Base-by-base conservation (phyloP, 2,113 vertebrate genomes). In the Craseonycteris thonglongyai region DNA sequence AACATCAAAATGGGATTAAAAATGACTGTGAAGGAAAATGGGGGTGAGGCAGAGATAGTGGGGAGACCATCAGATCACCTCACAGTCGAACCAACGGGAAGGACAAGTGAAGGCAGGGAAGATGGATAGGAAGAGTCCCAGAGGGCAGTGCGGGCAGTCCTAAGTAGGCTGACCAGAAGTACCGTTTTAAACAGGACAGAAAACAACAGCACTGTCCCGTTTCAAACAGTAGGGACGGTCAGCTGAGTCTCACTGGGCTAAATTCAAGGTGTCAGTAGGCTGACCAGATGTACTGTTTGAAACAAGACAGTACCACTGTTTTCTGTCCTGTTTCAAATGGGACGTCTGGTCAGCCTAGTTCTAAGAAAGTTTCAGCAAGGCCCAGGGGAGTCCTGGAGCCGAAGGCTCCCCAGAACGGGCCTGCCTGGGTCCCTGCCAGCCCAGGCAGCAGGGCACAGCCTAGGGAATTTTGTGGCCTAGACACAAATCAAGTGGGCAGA, bases 1-100 rank as follows among this genome's bases (percentile, higher is more conserved):
- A 79, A 49, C 58, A 33, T 13, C 4, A 24, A 58, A 35, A 42
- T 2, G 24, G 38, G 24, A n/a, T 26, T 2, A 6, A 65, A 88
- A 65, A 74, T 0, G 0, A 10, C 40, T 38, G 7, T 18, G 47
- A 38, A 35, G 58, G 75, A 18, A n/a, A 33, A 4, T 0, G 0
- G 58, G 21, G 58, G 1, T 2, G 42, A 13, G 63, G 58, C 0
- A 3, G 76, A 11, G 8, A 4, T 7, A 5, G 0, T 21, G 6
- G 10, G 15, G 19, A 47, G 11, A 18, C 49, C 33, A 24, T 47
- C 19, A 10, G 40, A n/a, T 42, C 26, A 1, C 22, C 6, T 2
- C 0, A 6, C 2, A 2, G 63, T 14, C 88, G 49, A 35, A 40
- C 28, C 54, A 6, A n/a, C 0, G 24, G 35, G 61, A 18, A 80